Conservation (phyloP, 2,888 invertebrate species). For the Eilema depressum region DNA sequence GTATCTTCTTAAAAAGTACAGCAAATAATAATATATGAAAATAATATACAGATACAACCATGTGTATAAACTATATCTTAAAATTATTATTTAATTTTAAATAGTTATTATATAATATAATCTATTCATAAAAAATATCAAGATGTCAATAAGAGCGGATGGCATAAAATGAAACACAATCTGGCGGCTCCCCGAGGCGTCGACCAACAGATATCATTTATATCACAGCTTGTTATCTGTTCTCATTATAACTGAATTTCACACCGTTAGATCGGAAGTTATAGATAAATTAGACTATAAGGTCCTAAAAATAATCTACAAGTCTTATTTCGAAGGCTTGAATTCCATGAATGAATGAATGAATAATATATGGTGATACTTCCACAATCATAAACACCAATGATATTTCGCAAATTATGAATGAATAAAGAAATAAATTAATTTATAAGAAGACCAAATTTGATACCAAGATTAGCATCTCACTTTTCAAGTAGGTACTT, state of each 20-base stretch:
- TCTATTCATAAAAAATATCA: neutral
- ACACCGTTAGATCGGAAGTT: neutral
- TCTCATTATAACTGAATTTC: slow-evolving; percentile 6
- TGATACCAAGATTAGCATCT: no score
- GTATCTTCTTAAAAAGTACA: no score
- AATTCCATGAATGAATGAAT: no score
- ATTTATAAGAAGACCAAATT: neutral
- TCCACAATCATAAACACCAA: no score
- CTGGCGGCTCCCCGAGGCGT: slow-evolving; percentile 9
- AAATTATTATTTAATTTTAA: neutral
- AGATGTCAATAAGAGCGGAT: neutral
- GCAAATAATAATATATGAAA: no score
- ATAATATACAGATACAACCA: no score
- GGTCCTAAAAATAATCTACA: neutral
- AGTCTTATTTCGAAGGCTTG: neutral
- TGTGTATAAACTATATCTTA: no score
- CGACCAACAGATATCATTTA: slow-evolving; percentile 10
- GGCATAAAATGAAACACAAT: slow-evolving; percentile 11
- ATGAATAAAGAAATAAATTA: no score
- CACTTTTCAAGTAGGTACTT: no score
- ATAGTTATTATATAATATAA: neutral
- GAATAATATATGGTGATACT: no score
- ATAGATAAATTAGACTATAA: neutral
- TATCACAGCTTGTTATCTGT: neutral
- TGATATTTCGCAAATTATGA: no score